These are phyloP conservation scores for Bombus pyrosoma DNA, from an alignment of 1,140 invertebrate species.

Conservation along the genomic window DNA sequence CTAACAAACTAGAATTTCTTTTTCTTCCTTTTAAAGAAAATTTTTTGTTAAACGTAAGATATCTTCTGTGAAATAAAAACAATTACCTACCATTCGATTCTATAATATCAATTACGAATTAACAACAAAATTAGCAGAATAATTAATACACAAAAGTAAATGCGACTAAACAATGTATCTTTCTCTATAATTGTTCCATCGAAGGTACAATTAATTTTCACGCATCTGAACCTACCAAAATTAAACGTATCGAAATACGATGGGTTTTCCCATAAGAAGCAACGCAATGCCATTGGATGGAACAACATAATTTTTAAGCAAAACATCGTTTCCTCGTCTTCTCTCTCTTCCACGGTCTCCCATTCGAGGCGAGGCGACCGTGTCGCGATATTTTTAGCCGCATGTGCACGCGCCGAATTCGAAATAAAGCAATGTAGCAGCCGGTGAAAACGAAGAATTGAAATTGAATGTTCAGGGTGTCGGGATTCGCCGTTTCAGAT, in stretches of 20 bases:
- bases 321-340: constrained; percentile 24
- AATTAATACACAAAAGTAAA: too few relatives aligned
- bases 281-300: neutral
- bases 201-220: too few relatives aligned
- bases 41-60: too few relatives aligned
- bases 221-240: neutral
- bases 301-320: neutral
- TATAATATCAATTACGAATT: too few relatives aligned
- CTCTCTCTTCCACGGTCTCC: constrained; percentile 9
- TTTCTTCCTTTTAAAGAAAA: too few relatives aligned
- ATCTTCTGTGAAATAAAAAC: too few relatives aligned
- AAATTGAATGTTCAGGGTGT: constrained; percentile 45
- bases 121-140: too few relatives aligned
- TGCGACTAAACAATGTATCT: too few relatives aligned
- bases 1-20: too few relatives aligned
- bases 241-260: neutral
- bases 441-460: constrained; percentile 49
- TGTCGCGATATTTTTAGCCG: constrained; percentile 65
- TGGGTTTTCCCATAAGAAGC: neutral
- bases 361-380: neutral
- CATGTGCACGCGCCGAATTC: constrained; percentile 66
- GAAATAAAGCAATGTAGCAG: constrained; percentile 64
- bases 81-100: too few relatives aligned
- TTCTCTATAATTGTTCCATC: too few relatives aligned
- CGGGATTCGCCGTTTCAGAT: constrained; percentile 81